Conservation (phyloP, 2,113 vertebrate species). For the Polypterus senegalus region DNA sequence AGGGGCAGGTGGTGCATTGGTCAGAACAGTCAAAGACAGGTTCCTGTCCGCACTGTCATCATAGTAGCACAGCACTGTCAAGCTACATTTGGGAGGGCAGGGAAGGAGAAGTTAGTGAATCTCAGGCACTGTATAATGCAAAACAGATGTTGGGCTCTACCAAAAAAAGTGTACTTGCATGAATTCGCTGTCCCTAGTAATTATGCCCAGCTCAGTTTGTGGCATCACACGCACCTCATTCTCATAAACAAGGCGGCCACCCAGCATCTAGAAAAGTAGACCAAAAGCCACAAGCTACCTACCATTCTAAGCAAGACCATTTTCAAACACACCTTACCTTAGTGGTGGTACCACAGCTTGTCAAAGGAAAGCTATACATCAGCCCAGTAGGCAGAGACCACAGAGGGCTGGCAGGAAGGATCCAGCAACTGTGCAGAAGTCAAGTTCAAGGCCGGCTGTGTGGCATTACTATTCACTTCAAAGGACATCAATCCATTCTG, state of each 20-base stretch:
- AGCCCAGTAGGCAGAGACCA: conserved; percentile 10
- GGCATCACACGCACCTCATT: background rate
- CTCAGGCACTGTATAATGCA: background rate
- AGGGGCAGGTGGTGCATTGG: conserved; percentile 24
- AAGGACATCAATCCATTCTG: conserved; percentile 51
- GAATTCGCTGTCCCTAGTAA: conserved; percentile 51
- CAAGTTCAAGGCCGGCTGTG: conserved; percentile 37
- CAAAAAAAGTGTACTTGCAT: conserved; percentile 28
- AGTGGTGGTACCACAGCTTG: conserved; percentile 36
- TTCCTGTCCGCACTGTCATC: conserved; percentile 18
- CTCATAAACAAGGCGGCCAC: background rate
- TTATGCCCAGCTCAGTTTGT: conserved; percentile 10
- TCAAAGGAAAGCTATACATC: conserved; percentile 36
- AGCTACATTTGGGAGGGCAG: too few relatives aligned
- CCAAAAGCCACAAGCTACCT: background rate
- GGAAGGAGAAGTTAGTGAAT: background rate
- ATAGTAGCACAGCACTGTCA: conserved; percentile 44
- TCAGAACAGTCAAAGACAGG: conserved; percentile 22
- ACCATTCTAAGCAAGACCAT: background rate
- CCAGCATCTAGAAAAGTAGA: background rate
- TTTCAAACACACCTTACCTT: conserved; percentile 32
- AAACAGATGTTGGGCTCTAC: background rate
- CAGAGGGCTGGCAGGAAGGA: conserved; percentile 26
- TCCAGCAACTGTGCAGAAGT: conserved; percentile 32
- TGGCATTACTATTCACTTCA: conserved; percentile 33